Conservation (phyloP, 2,888 invertebrate genomes). For the Himalopsyche kuldschensis region DNA sequence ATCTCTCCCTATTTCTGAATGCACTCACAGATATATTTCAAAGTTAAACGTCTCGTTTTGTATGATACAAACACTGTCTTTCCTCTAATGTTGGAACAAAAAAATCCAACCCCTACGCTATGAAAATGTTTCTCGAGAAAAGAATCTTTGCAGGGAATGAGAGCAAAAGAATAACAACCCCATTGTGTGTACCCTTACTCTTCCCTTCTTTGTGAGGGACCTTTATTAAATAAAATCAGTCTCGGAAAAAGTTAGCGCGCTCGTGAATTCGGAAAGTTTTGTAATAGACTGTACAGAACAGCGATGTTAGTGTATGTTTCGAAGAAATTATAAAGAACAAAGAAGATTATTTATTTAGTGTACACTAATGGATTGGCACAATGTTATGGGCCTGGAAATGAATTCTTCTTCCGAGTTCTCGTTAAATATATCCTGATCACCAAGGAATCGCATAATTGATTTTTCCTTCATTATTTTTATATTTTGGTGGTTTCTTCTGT, state of each 20-base stretch:
- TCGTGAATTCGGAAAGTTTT: background rate
- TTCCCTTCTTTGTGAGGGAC: background rate
- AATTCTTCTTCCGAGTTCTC: no score
- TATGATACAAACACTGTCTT: background rate
- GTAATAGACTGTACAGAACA: background rate
- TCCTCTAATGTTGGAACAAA: background rate
- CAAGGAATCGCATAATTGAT: no score
- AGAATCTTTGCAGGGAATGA: background rate
- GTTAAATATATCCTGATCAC: no score
- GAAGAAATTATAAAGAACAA: background rate
- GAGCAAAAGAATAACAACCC: background rate
- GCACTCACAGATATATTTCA: background rate
- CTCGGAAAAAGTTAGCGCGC: background rate
- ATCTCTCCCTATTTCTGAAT: background rate
- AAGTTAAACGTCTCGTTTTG: background rate
- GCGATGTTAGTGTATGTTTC: background rate
- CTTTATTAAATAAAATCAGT: background rate
- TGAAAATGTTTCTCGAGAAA: background rate
- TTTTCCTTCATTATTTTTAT: no score
- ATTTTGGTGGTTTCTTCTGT: no score
- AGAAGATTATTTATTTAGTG: no score
- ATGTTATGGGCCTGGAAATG: no score
- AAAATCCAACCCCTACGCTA: background rate
- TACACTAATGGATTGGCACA: no score
- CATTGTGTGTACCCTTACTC: background rate